Base-by-base conservation (phyloP, 2,888 invertebrate genomes). In the Melanotus villosus region DNA sequence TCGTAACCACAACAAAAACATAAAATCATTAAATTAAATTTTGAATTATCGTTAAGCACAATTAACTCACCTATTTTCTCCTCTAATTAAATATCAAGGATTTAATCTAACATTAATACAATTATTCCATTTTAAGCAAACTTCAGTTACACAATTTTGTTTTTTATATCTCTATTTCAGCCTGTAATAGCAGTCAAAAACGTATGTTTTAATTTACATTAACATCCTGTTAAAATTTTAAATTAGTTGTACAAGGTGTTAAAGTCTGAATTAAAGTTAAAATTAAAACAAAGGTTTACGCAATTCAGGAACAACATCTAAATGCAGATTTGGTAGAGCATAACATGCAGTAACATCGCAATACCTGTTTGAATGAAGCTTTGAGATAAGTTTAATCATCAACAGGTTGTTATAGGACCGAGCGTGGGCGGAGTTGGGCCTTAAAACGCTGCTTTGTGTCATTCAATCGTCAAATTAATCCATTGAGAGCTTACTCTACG, bases 381-480 rank as follows among this genome's bases (percentile, higher is more conserved):
- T 69, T 70, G 73, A 63, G 70, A 70, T 70, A 71, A 68, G 67
- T 68, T 59, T 68, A 72, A 76, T 76, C 75, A 80, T 80, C 82
- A 81, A 81, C 81, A 81, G 82, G 81, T 81, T 80, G 82, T 79
- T 76, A 75, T 75, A 63, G 77, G 72, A 70, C 68, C 76, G 69
- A 73, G 75, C 74, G 78, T 76, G 75, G 79, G 80, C 80, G 80
- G 75, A 78, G 76, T 74, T 70, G 68, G 64, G 70, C 79, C 80
- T 78, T 80, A 80, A 80, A 81, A 81, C 80, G 81, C 79, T 80
- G 78, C 81, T 81, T 81, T 81, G 78, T 81, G 81, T 81, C 80
- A 81, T 78, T 80, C 81, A 81, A 80, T 81, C 81, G 79, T 81
- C 81, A 80, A 80, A 82, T 81, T 82, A 81, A 80, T 80, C 80